Conservation (phyloP, 2,888 invertebrate species). For the Cheilosia grossa region DNA sequence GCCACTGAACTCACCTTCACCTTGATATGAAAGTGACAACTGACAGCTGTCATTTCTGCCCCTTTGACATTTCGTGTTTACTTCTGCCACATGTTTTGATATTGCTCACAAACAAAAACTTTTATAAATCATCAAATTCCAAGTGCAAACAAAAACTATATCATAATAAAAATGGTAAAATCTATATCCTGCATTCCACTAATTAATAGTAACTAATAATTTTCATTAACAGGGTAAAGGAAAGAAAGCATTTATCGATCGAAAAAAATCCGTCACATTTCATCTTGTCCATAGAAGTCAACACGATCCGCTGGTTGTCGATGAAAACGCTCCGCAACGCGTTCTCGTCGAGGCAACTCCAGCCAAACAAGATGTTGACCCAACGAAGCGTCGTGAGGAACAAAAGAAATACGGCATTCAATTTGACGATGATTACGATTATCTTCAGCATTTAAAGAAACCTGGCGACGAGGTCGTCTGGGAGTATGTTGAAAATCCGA, state of each 20-base stretch:
- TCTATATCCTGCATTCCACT: not conserved
- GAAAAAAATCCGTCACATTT: slow-evolving; percentile 95
- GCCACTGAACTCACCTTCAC: not conserved
- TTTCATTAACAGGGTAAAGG: slow-evolving; percentile 78
- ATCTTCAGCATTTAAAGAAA: slow-evolving; percentile 92
- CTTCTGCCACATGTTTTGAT: slow-evolving; percentile 57
- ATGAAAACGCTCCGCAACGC: slow-evolving; percentile 94
- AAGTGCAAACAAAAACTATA: not conserved
- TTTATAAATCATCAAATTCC: slow-evolving; percentile 16
- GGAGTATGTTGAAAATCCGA: slow-evolving; percentile 82
- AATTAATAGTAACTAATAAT: not conserved
- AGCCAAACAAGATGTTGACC: slow-evolving; percentile 76
- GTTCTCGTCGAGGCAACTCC: slow-evolving; percentile 88
- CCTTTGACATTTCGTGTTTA: slow-evolving; percentile 42
- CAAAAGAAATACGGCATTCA: slow-evolving; percentile 94
- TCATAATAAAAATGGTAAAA: slow-evolving; percentile 53
- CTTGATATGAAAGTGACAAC: not conserved
- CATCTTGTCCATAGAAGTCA: slow-evolving; percentile 97
- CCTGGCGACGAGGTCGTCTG: slow-evolving; percentile 81
- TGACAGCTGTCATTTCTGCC: slow-evolving; percentile 4
- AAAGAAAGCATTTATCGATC: slow-evolving; percentile 90
- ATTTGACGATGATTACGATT: slow-evolving; percentile 97
- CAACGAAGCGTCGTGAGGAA: slow-evolving; percentile 86
- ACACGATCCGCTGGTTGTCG: slow-evolving; percentile 94
- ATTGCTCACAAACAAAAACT: slow-evolving; percentile 15